Base-by-base conservation (phyloP, 2,797 vertebrate genomes). In the Danio albolineatus region DNA sequence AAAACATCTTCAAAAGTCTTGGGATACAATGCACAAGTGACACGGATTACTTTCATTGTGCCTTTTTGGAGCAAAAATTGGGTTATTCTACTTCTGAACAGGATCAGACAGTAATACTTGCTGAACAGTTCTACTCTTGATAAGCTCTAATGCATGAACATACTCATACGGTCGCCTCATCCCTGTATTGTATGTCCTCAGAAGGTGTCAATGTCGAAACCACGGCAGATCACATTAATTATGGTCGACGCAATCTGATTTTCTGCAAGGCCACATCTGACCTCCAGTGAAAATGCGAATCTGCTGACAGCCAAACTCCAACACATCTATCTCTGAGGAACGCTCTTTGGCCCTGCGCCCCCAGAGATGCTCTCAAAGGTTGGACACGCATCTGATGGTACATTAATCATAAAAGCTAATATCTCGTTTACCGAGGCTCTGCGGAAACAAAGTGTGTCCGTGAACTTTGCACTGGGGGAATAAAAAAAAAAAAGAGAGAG, bases 391-490 rank as follows among this genome's bases (percentile, higher is more conserved):
- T 73, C 44, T 16, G 19, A 17, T 53, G 41, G 56, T 46, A n/a
- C 51, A 77, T 77, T 78, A 71, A 48, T 69, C 76, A 57, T 61
- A n/a, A 54, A 43, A 73, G 19, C 39, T 46, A 46, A 57, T 53
- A 57, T 76, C 16, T 28, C 17, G 19, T 51, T 82, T 73, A 71
- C 65, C 65, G 69, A 16, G 19, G 57, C 44, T 70, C 62, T 46
- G 57, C 71, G 73, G 82, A 48, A 17, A 36, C 10, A 49, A 21
- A 53, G 65, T 16, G 54, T 57, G 62, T 13, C 28, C 6, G 14
- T 3, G 59, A n/a, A 53, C 14, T 10, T 66, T 7, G 38, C 48
- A 16, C n/a, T 39, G 53, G 10, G 3, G 28, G 28, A 28, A 28
- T 28, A 28, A 28, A n/a, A n/a, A n/a, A 28, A n/a, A n/a, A n/a